Base-by-base conservation (phyloP, 1,140 invertebrate genomes). In the Sarcophaga peregrina region DNA sequence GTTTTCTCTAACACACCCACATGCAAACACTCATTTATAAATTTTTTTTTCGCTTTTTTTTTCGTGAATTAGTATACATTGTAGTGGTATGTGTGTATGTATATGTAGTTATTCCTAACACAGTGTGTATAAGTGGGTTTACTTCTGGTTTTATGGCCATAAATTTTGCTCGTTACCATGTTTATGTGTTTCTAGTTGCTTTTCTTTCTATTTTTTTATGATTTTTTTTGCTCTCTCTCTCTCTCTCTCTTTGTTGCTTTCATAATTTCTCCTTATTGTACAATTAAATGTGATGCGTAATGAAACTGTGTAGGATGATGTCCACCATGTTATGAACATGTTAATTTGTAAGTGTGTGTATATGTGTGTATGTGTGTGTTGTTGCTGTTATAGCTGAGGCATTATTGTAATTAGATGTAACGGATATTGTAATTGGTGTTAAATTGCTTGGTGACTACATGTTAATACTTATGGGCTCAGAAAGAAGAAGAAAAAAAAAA, bases 401-500 rank as follows among this genome's bases (percentile, higher is more conserved):
- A 68, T 81, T 62, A 81, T n/a, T 15, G 88, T 89, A 89, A 89
- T 89, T 89, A 89, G 88, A 88, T 89, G 88, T 89, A 89, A 89
- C 88, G 88, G 88, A 89, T 89, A 89, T 89, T 89, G 87, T 89
- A 89, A 89, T 89, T 89, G 88, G 88, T 89, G 88, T 89, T 89
- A 89, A 89, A 87, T 89, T 88, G 88, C 72, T 78, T 78, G 75
- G 75, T 25, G 75, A 78, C 47, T 78, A 78, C 75, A 78, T 78
- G 47, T 78, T 78, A 78, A 78, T 78, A 78, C 47, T 78, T 78
- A 47, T 78, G 75, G 75, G 75, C 75, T 50, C 48, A 78, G 9
- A 74, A n/a, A n/a, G n/a, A n/a, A n/a, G n/a, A n/a, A n/a, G n/a
- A n/a, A n/a, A n/a, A n/a, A n/a, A n/a, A n/a, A 47, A 8, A 78